Evolutionary conservation across 2,888 invertebrate species (phyloP).

Genomic region (Meta bourneti): DNA sequence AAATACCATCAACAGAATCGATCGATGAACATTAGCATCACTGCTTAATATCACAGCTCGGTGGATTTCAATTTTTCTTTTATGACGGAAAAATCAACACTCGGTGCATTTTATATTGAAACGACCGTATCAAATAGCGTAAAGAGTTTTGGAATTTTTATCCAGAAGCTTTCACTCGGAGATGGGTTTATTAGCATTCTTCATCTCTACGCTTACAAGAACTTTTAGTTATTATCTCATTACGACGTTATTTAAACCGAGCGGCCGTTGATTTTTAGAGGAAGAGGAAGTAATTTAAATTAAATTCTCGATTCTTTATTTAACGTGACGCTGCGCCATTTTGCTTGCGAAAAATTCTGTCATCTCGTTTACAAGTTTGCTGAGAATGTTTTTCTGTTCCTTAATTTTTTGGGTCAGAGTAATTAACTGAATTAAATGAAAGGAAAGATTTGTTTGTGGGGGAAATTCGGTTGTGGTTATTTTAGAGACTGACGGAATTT

Average conservation of each 20-base stretch:
- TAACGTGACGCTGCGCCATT: neutral
- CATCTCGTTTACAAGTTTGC: too few relatives aligned
- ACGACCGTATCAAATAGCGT: neutral
- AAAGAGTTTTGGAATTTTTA: neutral
- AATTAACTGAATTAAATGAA: neutral
- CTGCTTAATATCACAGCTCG: neutral
- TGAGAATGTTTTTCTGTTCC: too few relatives aligned
- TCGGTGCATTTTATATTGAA: neutral
- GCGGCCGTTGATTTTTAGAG: neutral
- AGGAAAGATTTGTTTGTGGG: neutral
- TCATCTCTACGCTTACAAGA: neutral
- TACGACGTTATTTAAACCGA: neutral
- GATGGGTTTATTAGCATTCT: neutral
- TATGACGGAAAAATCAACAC: neutral
- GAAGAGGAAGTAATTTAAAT: neutral
- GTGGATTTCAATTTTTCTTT: neutral
- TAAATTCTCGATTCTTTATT: neutral
- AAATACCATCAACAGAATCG: neutral
- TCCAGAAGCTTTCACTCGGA: neutral
- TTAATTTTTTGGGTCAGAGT: neutral
- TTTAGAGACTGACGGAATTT: neutral
- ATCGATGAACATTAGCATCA: neutral
- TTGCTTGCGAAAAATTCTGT: neutral
- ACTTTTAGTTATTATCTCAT: neutral
- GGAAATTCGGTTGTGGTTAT: neutral